These are phyloP conservation scores for Agrenia bidenticulata DNA, from an alignment of 2,888 invertebrate species.

Conservation along the genomic window DNA sequence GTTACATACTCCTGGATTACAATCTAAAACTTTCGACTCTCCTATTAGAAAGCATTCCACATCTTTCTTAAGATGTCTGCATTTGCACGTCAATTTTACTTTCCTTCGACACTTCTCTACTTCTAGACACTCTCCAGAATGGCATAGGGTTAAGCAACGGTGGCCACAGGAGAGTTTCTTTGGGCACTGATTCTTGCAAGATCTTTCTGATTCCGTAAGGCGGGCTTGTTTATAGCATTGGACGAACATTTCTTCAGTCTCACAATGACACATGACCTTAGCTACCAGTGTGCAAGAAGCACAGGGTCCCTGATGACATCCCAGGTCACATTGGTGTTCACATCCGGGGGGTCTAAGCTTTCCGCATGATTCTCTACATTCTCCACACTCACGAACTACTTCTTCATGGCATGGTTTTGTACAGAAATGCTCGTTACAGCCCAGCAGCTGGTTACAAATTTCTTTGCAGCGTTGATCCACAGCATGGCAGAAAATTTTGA, in stretches of 20 bases:
- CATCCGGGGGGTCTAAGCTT: conserved; percentile 57
- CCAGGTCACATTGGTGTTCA: conserved; percentile 57
- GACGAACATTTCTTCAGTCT: conserved; percentile 71
- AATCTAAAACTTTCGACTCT: conserved; percentile 43
- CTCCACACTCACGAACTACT: conserved; percentile 38
- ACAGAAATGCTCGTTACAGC: conserved; percentile 37
- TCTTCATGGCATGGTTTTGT: conserved; percentile 41
- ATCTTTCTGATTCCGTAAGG: conserved; percentile 56
- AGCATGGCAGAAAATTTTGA: conserved; percentile 38
- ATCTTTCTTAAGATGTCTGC: conserved; percentile 74
- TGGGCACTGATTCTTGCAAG: conserved; percentile 83
- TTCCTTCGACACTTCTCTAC: conserved; percentile 73
- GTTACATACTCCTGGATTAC: conserved; percentile 36
- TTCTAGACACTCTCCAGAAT: conserved; percentile 69
- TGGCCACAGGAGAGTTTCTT: conserved; percentile 83
- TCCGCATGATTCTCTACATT: conserved; percentile 46
- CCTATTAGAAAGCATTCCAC: conserved; percentile 48
- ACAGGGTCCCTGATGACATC: conserved; percentile 66
- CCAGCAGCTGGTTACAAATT: conserved; percentile 32
- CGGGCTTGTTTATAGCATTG: conserved; percentile 69
- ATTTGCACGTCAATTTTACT: conserved; percentile 74
- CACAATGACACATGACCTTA: conserved; percentile 78
- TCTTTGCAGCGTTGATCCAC: conserved; percentile 42
- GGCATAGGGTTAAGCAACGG: conserved; percentile 73
- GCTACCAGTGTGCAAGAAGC: conserved; percentile 71